phyloP scores from a whole-genome alignment of 1,140 invertebrate genomes.

The Cydia strobilella region DNA sequence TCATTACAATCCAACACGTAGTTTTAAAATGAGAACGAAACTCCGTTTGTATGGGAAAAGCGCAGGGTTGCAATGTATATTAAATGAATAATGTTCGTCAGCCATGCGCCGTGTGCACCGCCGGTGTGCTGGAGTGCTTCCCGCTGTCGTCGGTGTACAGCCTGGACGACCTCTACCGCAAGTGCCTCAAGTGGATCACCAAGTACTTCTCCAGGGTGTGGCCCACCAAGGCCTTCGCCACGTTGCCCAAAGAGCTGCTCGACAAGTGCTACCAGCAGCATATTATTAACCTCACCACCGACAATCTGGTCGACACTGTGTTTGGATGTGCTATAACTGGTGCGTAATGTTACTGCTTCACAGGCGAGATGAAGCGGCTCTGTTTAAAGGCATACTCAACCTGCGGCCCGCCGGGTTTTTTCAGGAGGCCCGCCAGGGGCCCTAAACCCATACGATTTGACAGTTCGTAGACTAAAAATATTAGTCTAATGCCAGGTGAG shows the following conservation, averaged over 20 bases:
- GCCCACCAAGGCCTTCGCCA: conserved; percentile 92
- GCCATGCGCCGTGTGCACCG: conserved; percentile 88
- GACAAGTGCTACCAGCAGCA: conserved; percentile 92
- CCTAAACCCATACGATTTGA: too few relatives aligned
- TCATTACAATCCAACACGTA: too few relatives aligned
- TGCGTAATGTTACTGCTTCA: conserved; percentile 36
- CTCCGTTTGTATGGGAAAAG: too few relatives aligned
- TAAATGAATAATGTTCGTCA: conserved; percentile 67
- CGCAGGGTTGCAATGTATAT: too few relatives aligned
- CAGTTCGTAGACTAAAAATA: too few relatives aligned
- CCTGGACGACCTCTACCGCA: conserved; percentile 92
- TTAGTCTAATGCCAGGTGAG: too few relatives aligned
- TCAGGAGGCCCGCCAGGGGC: too few relatives aligned
- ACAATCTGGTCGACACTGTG: conserved; percentile 76
- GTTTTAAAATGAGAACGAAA: too few relatives aligned
- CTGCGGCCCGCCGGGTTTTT: too few relatives aligned
- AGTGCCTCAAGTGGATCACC: conserved; percentile 92
- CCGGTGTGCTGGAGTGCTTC: conserved; percentile 90
- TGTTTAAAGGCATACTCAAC: too few relatives aligned
- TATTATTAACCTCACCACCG: conserved; percentile 83
- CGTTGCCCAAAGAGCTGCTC: conserved; percentile 88
- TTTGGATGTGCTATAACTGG: conserved; percentile 64
- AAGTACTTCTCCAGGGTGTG: conserved; percentile 91
- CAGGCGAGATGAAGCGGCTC: not conserved
- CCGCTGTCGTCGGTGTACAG: conserved; percentile 90